Base-by-base conservation (phyloP, 2,888 invertebrate species). In the Sepiola atlantica region DNA sequence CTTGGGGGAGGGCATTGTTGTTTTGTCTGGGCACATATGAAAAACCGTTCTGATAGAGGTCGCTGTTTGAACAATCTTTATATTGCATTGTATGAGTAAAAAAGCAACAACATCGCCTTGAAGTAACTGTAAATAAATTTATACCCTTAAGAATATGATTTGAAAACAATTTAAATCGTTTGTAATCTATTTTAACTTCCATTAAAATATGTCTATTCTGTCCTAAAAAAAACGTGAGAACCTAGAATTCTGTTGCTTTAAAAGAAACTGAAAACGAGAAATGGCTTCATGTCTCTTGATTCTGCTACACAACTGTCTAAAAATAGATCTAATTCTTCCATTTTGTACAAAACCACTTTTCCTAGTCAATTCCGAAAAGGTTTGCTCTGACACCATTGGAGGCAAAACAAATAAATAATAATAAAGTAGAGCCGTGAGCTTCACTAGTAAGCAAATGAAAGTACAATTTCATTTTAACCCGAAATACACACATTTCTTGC, bases 291-390 rank as follows among this genome's bases (percentile, higher is more conserved):
- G 77, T 77, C 77, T 77, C n/a, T n/a, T 12, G n/a, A n/a, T 77
- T 77, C 77, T 77, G n/a, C 20, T 77, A 3, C 14, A n/a, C 14
- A 77, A 77, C 12, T 3, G 1, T 16, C 77, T 77, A 77, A n/a
- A 77, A 77, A 77, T 77, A 77, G 77, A 16, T n/a, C 14, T 16
- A 77, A n/a, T n/a, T 77, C n/a, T 77, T 77, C 16, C n/a, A n/a
- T 77, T 77, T 61, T 77, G 16, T n/a, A n/a, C 77, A n/a, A n/a
- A 77, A 77, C 77, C 77, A 77, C 77, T 77, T 77, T 77, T n/a
- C n/a, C 3, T n/a, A 77, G 77, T n/a, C 77, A 77, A 77, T 77
- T n/a, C 77, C 77, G 45, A 77, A 77, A 77, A 77, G n/a, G n/a
- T 77, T 77, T 14, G n/a, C 77, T n/a, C n/a, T n/a, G 77, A n/a